Conservation (phyloP, 2,888 invertebrate genomes). For the Thymelicus sylvestris region DNA sequence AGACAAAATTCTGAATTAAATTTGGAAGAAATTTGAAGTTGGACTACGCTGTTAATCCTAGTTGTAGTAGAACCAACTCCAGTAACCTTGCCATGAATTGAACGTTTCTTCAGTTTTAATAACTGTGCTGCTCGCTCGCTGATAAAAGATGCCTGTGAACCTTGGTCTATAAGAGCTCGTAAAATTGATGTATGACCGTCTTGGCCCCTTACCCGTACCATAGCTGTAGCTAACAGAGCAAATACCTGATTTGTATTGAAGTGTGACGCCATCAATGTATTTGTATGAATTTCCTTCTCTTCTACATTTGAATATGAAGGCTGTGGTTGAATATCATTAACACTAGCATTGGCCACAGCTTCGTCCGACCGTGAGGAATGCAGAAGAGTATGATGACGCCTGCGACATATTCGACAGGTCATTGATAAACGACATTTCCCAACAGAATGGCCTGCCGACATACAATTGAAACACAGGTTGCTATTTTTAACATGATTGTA, state of each 20-base stretch:
- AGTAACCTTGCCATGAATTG: too few relatives aligned
- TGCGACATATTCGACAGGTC: conserved; percentile 34
- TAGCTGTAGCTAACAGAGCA: conserved; percentile 27
- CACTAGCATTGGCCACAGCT: conserved; percentile 15
- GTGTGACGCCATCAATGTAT: conserved; percentile 27
- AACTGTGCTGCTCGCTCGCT: too few relatives aligned
- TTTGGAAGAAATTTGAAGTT: too few relatives aligned
- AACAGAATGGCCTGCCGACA: conserved; percentile 27
- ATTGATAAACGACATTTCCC: conserved; percentile 10
- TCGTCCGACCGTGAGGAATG: conserved; percentile 10
- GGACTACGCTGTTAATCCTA: too few relatives aligned
- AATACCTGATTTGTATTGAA: background rate
- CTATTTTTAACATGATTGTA: conserved; percentile 17
- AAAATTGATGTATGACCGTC: conserved; percentile 12
- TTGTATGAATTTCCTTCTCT: conserved; percentile 18
- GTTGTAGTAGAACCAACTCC: too few relatives aligned
- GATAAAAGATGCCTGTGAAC: conserved; percentile 28
- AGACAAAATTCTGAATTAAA: too few relatives aligned
- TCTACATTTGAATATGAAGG: conserved; percentile 18
- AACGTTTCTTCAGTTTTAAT: too few relatives aligned
- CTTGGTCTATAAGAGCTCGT: conserved; percentile 26
- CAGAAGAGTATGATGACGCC: conserved; percentile 37
- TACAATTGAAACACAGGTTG: conserved; percentile 38
- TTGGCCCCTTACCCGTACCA: conserved; percentile 16
- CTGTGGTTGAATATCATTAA: conserved; percentile 22